phyloP scores from a whole-genome alignment of 2,113 vertebrate species.

The Bettongia penicillata region DNA sequence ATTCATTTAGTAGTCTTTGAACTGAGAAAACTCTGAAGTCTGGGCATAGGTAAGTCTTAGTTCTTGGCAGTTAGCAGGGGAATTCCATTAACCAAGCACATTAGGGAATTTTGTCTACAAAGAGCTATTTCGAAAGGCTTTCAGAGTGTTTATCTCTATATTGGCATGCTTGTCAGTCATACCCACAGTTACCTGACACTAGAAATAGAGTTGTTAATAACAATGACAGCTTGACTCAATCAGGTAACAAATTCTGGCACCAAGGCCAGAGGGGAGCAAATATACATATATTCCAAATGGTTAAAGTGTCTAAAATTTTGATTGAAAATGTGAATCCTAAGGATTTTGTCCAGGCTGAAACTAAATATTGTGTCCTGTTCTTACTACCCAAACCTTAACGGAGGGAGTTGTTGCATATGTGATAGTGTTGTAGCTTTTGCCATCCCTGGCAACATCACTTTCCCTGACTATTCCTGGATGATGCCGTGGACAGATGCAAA shows the following conservation, averaged over 20 bases:
- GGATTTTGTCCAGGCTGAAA: not conserved
- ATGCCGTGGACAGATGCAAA: not conserved
- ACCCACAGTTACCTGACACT: not conserved
- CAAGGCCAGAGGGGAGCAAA: not conserved
- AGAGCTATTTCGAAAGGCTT: not conserved
- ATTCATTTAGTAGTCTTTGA: not conserved
- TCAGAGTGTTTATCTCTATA: not conserved
- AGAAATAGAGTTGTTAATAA: not conserved
- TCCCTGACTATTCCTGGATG: not conserved
- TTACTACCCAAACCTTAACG: not conserved
- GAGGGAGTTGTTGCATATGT: not conserved
- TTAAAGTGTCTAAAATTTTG: not conserved
- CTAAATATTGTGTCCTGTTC: not conserved
- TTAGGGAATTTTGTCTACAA: not conserved
- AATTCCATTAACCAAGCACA: not conserved
- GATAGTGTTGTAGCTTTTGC: not conserved
- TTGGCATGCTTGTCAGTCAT: not conserved
- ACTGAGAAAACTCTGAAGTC: not conserved
- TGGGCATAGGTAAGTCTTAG: not conserved
- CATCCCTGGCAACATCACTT: not conserved
- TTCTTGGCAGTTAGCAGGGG: not conserved
- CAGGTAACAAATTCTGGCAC: not conserved
- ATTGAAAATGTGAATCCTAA: not conserved
- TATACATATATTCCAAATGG: not conserved
- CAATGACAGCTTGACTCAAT: not conserved